Evolutionary conservation across 2,797 vertebrate genomes (phyloP).

Genomic region (Rhabdomys pumilio): DNA sequence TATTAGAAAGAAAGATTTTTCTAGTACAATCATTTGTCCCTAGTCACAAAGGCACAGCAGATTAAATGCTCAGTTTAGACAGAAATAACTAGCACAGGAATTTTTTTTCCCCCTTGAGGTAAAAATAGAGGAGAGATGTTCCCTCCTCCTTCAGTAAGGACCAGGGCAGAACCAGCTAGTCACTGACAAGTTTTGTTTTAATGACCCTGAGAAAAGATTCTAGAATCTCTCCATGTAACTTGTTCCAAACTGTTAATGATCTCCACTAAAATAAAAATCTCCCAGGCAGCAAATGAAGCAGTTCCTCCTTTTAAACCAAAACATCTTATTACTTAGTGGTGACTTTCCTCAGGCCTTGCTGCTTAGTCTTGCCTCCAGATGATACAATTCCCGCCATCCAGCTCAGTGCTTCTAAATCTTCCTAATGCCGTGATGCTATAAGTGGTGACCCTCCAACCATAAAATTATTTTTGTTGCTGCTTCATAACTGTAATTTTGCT

Average conservation of each 20-base stretch:
- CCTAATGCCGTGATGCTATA: not conserved
- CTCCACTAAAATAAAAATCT: conserved; percentile 57
- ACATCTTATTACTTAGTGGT: not conserved
- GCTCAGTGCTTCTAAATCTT: not conserved
- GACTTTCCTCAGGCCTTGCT: not conserved
- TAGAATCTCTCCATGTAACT: not conserved
- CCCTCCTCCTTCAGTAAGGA: not conserved
- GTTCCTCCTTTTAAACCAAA: not conserved
- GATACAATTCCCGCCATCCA: not conserved
- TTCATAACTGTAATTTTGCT: not conserved
- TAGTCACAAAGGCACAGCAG: conserved; percentile 47
- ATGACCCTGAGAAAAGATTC: conserved; percentile 1
- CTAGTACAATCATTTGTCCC: conserved; percentile 43
- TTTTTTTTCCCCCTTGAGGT: conserved; percentile 8
- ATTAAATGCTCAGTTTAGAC: conserved; percentile 61
- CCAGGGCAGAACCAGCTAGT: not conserved
- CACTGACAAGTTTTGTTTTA: conserved; percentile 50
- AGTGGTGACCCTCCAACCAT: not conserved
- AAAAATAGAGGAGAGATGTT: not conserved
- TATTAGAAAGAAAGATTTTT: conserved; percentile 42
- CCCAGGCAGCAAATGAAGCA: not conserved
- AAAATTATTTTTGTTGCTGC: not conserved
- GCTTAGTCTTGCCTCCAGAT: not conserved
- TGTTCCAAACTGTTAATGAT: conserved; percentile 21
- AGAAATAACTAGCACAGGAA: conserved; percentile 4